These are phyloP conservation scores for Drepana arcuata DNA, from an alignment of 1,140 invertebrate species.

Conservation along the genomic window DNA sequence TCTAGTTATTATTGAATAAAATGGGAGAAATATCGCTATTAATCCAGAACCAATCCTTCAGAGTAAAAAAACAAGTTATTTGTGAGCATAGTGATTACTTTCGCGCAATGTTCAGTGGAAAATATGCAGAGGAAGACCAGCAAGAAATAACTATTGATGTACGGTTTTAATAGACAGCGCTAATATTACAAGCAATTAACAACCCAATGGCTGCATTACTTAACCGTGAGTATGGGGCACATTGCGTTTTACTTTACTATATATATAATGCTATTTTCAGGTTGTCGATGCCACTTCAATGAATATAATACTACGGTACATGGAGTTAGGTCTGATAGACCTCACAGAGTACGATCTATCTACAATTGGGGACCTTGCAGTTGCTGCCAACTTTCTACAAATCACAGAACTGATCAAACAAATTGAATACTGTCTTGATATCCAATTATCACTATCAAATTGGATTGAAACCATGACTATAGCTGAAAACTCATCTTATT, in stretches of 20 bases:
- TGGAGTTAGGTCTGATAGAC: conserved; percentile 48
- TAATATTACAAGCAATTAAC: no score
- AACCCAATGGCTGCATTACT: no score
- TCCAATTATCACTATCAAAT: conserved; percentile 30
- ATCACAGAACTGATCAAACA: conserved; percentile 55
- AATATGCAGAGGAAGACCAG: conserved; percentile 48
- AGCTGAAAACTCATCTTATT: conserved; percentile 35
- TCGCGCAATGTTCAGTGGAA: conserved; percentile 58
- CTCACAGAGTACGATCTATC: conserved; percentile 32
- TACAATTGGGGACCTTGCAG: conserved; percentile 31
- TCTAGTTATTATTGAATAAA: no score
- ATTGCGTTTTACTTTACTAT: no score
- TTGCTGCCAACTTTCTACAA: conserved; percentile 49
- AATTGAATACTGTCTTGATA: conserved; percentile 43
- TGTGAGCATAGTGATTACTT: conserved; percentile 62
- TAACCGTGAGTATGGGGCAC: no score
- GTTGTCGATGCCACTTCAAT: conserved; percentile 44
- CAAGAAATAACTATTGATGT: conserved; percentile 49
- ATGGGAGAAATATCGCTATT: conserved; percentile 36
- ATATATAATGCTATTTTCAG: conserved; percentile 46
- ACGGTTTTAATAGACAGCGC: conserved; percentile 21
- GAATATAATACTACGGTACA: conserved; percentile 47
- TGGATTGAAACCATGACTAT: conserved; percentile 45
- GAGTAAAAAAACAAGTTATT: conserved; percentile 36
- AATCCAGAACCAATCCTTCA: conserved; percentile 34